These are phyloP conservation scores for Acanthisitta chloris DNA, from an alignment of 2,113 vertebrate species.

Conservation along the genomic window DNA sequence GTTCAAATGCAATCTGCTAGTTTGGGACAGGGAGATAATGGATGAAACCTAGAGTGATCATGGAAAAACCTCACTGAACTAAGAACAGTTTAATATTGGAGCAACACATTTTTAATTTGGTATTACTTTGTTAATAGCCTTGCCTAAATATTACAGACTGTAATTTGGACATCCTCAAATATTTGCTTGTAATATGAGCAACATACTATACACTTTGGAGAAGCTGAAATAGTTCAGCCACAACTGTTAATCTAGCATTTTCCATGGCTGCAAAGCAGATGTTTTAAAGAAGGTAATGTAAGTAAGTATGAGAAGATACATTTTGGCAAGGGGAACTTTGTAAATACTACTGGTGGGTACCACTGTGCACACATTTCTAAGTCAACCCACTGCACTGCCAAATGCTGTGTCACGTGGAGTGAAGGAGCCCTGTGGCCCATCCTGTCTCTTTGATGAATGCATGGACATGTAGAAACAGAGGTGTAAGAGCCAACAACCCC, in stretches of 20 bases:
- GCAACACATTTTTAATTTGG: neutral
- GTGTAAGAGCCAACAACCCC: neutral
- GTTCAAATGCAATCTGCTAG: neutral
- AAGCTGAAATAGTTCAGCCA: neutral
- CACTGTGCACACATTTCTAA: neutral
- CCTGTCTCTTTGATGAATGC: neutral
- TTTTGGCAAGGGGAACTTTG: neutral
- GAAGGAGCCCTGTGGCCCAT: neutral
- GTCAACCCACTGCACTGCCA: neutral
- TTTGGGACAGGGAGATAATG: neutral
- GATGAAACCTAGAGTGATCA: neutral
- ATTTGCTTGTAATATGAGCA: neutral
- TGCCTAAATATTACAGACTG: neutral
- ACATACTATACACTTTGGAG: neutral
- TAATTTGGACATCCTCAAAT: neutral
- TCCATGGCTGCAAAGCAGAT: neutral
- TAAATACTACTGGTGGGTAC: neutral
- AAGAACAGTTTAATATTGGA: neutral
- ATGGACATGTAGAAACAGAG: accelerated
- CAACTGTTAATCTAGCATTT: neutral
- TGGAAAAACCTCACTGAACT: neutral
- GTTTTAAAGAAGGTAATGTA: neutral
- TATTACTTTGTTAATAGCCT: neutral
- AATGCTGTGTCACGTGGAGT: accelerated
- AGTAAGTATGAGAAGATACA: neutral